Evolutionary conservation across 2,113 vertebrate species (phyloP), one percentile per base, ranked within the genome.

Genomic region (Bubalus kerabau): DNA sequence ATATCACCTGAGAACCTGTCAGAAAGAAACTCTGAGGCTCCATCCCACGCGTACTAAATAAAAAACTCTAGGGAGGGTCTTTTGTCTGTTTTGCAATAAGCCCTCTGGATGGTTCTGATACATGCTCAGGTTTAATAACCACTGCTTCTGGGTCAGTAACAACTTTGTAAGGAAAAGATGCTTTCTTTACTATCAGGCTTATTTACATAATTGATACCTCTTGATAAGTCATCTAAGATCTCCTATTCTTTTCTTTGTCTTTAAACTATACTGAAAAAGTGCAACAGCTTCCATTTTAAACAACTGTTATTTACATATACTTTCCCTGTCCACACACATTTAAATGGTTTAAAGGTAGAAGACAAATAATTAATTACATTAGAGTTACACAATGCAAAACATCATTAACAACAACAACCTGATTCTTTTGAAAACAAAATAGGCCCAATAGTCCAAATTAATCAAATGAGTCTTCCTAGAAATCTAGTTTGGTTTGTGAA

Each of bases 201-300:
- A 86, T 93, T 96, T 96, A 52, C 71, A 46, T 97, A 95, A 95
- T 86, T 94, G 89, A 95, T 92, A 85, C 54, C 50, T 87, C 64
- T 94, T 97, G 92, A 95, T 92, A 87, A 96, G 87, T 94, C 62
- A 64, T 93, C 74, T 94, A 97, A 96, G 52, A 84, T 92, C 40
- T 95, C 52, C n/a, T 54, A 95, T 93, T 95, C 81, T 97, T 95
- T 91, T 87, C 86, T 90, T 87, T 97, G 56, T 94, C 24, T 95
- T 32, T 86, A 93, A 95, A 95, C 46, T 97, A 40, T 85, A 93
- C 8, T 21, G 48, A 17, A 32, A 56, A 32, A 81, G 28, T 12
- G 28, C 74, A 94, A 93, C 0, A 50, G 32, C 24, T 96, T 94
- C 52, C 56, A 54, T 57, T 90, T 62, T 90, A 84, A 95, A 74